A percentile compares a stretch with the other conserved stretches of the same genome.
phyloP scores from a whole-genome alignment of 2,797 vertebrate species.

The Crenichthys baileyi region DNA sequence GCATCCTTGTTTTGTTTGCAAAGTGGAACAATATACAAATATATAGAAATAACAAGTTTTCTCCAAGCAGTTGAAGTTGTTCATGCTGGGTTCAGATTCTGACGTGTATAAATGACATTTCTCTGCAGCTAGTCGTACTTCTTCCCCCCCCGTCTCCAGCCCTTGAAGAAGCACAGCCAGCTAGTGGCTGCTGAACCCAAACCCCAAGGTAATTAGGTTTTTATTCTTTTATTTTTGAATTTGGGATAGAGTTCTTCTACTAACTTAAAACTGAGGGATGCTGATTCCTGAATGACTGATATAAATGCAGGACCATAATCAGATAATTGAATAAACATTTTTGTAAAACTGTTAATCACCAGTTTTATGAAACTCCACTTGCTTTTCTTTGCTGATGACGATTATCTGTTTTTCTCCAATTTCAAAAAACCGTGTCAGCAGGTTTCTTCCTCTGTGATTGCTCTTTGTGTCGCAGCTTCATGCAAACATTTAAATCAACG shows the following conservation, averaged over 20 bases:
- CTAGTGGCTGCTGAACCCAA: slow-evolving; percentile 67
- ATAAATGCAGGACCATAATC: too few species aligned
- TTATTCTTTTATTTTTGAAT: neutral
- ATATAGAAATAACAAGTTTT: too few species aligned
- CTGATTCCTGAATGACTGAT: too few species aligned
- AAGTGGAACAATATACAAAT: neutral
- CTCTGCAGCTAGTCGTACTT: slow-evolving; percentile 60
- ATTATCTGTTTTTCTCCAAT: neutral
- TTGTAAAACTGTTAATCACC: too few species aligned
- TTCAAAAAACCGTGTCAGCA: neutral
- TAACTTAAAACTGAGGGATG: too few species aligned
- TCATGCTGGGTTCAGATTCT: neutral
- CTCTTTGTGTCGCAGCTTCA: neutral
- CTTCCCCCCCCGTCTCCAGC: slow-evolving; percentile 52
- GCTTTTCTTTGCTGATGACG: neutral
- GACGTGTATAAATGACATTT: neutral
- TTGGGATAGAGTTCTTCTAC: too few species aligned
- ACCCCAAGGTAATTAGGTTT: slow-evolving; percentile 45
- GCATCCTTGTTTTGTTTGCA: neutral
- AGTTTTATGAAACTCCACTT: too few species aligned
- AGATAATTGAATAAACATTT: too few species aligned
- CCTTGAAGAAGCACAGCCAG: slow-evolving; percentile 54
- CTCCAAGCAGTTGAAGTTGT: too few species aligned
- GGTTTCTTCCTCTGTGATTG: neutral
- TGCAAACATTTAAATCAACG: neutral